Base-by-base conservation (phyloP, 1,140 invertebrate species). In the Drosophila navojoa region DNA sequence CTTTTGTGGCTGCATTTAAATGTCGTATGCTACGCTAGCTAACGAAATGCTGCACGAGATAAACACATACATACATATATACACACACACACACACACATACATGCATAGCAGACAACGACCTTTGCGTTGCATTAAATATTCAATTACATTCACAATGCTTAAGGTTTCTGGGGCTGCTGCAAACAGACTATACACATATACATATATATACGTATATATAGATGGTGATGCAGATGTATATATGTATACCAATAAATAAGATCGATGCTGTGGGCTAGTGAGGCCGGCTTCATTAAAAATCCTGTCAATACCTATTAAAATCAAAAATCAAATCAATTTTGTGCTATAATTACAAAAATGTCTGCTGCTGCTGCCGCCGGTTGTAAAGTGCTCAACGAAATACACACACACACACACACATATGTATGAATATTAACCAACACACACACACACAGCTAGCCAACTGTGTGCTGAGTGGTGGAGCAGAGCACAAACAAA, bases 281-380 rank as follows among this genome's bases (percentile, higher is more conserved):
- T 27, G 22, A 19, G 19, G 54, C 55, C 62, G 45, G 74, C 64
- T 87, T 86, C 82, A 86, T 86, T 86, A 87, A 86, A 87, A 86
- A 87, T 81, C 73, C 82, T 87, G 82, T 87, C 82, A 87, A 86
- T 86, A 86, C 82, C 81, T 86, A 86, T 87, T 81, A 86, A 81
- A 86, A 85, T 87, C 82, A 86, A 86, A 86, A 86, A 86, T 87
- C 82, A 87, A 86, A 87, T 86, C 82, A 87, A 87, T 86, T 86
- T 86, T 81, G 78, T 76, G 69, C 82, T 81, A 86, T 86, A 86
- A 86, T 86, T 86, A 87, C 82, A 86, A 81, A 86, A 86, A 87
- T 79, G 82, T 81, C 84, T 86, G 82, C 35, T 38, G 35, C 35
- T 38, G 35, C 35, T 13, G 35, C 76, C 75, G 71, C 66, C 76